Evolutionary conservation across 1,140 invertebrate species (phyloP), one percentile per base, ranked within the genome.

Genomic region (Drosophila nasuta): DNA sequence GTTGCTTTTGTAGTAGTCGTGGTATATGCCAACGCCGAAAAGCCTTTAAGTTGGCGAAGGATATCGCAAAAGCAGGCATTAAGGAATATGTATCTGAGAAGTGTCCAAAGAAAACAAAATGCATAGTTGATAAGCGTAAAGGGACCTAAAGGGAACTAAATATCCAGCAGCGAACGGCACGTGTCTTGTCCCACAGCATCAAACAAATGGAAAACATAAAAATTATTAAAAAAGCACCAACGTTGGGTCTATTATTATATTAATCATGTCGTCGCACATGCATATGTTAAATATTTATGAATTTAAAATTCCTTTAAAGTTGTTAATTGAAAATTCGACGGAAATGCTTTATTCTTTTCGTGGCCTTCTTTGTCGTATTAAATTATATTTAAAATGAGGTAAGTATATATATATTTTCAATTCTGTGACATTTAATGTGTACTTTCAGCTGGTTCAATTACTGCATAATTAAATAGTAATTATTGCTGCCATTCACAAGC

Each of bases 21-120:
- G 3, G 35, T 64, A 38, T 57, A 28, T 56, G 20, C 51, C 59
- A 62, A 38, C 63, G 54, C 46, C 51, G 51, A 58, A 64, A 75
- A 75, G 72, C 66, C 66, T 75, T 75, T 70, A 70, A 75, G 72
- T 75, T 75, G 59, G 59, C 66, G 59, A 57, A 69, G 66, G 58
- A 74, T 62, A 62, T 68, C 65, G 11, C 49, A 67, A 74, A 25
- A 60, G 49, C 68, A 63, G 59, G 68, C 68, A 64, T 70, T 63
- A 54, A 15, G 71, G 54, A 69, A 38, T 38, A 38, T 38, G 35
- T 74, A 62, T 56, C 57, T 46, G 13, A 59, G 17, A 38, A 70
- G 10, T 25, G 28, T 1, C 28, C 48, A 33, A 63, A 43, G 58
- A 35, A 62, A 41, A 60, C 33, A 69, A 63, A 69, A 69, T 75